Percentiles rank a stretch among this genome's conserved stretches.
These are phyloP conservation scores for Drosophila pallidifrons DNA, from an alignment of 1,140 invertebrate species.

Conservation along the genomic window DNA sequence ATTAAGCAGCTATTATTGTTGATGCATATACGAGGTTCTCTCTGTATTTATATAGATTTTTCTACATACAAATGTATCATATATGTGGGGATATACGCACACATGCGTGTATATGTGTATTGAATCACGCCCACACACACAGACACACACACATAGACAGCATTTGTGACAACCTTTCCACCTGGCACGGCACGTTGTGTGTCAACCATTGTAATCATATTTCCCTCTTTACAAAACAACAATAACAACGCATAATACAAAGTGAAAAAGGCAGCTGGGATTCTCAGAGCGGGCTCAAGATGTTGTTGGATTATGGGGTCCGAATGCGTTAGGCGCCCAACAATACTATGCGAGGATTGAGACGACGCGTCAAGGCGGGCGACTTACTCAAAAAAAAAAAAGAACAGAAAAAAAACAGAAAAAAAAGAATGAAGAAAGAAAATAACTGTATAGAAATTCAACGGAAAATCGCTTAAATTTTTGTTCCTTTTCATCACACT, in stretches of 20 bases:
- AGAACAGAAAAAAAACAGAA: slow-evolving; percentile 3
- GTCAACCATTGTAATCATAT: slow-evolving; percentile 76
- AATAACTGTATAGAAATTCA: slow-evolving; percentile 44
- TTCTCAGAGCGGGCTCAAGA: slow-evolving; percentile 33
- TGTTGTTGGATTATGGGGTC: slow-evolving; percentile 43
- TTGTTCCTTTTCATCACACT: slow-evolving; percentile 10
- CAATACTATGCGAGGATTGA: background rate
- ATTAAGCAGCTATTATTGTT: slow-evolving; percentile 22
- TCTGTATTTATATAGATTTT: slow-evolving; percentile 9
- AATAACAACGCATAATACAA: slow-evolving; percentile 46
- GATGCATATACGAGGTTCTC: background rate
- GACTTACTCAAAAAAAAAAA: slow-evolving; percentile 27
- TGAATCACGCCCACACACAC: slow-evolving; percentile 12
- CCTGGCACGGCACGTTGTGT: slow-evolving; percentile 61
- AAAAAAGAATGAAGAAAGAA: slow-evolving; percentile 19
- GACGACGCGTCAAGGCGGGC: slow-evolving; percentile 27
- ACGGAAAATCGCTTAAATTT: slow-evolving; percentile 30
- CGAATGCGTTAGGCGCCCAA: slow-evolving; percentile 1
- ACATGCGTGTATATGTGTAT: slow-evolving; percentile 6
- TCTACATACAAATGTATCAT: background rate
- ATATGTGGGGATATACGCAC: background rate
- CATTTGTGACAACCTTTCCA: slow-evolving; percentile 51
- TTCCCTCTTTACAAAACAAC: slow-evolving; percentile 43
- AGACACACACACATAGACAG: slow-evolving; percentile 6
- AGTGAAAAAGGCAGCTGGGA: slow-evolving; percentile 51